phyloP scores from a whole-genome alignment of 2,888 invertebrate genomes.

The Xylocampa areola region DNA sequence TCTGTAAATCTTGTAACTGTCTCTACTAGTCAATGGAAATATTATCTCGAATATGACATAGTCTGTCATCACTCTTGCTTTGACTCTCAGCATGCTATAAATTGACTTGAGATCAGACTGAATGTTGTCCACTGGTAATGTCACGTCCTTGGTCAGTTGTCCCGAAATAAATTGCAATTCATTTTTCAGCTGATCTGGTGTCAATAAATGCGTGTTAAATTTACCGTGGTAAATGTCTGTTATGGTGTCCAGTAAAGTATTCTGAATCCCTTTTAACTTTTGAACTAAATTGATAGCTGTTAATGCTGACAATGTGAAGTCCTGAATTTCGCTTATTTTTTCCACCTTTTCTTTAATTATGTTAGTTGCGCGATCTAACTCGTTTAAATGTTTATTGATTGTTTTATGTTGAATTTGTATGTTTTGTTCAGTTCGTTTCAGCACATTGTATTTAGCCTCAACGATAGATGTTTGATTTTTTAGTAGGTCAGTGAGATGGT shows the following conservation, averaged over 20 bases:
- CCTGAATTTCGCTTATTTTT: background rate
- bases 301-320: background rate
- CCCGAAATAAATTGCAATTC: conserved; percentile 12
- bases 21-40: conserved; percentile 14
- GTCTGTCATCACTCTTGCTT: conserved; percentile 16
- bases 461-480: conserved; percentile 18
- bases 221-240: conserved; percentile 17
- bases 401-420: conserved; percentile 15
- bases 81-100: conserved; percentile 12
- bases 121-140: conserved; percentile 11
- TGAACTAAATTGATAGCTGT: conserved; percentile 3
- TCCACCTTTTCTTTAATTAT: background rate
- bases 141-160: conserved; percentile 6
- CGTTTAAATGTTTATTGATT: conserved; percentile 11
- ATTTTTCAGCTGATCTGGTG: conserved; percentile 7
- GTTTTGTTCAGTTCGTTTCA: conserved; percentile 8
- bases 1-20: conserved; percentile 19
- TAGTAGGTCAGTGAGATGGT: conserved; percentile 1
- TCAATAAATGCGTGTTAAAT: conserved; percentile 13
- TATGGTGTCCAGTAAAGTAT: conserved; percentile 16
- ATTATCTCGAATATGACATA: conserved; percentile 25
- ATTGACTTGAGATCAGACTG: conserved; percentile 2
- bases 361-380: conserved; percentile 5
- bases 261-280: conserved; percentile 17
- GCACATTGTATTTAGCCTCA: conserved; percentile 9